Evolutionary conservation across 1,140 invertebrate genomes (phyloP), one percentile per base, ranked within the genome.

Genomic region (Phymastichus coffea): DNA sequence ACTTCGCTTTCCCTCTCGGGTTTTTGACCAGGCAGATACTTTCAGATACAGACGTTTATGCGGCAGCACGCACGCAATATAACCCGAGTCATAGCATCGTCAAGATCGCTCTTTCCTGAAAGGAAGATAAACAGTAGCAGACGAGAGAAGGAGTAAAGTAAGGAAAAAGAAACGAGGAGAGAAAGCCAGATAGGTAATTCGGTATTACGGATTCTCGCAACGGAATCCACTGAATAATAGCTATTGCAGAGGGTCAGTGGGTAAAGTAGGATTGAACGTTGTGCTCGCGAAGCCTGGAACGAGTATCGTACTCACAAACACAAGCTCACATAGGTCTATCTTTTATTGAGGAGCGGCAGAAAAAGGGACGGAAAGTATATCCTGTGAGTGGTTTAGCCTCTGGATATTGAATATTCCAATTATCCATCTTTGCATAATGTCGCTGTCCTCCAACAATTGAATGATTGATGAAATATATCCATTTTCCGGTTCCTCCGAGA

Each of bases 341-440:
- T 49, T 49, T 35, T 49, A 37, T 35, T 49, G 20, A 37, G 41
- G 22, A 14, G n/a, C 10, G 19, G 20, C 9, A 46, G 8, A 7
- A 14, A 4, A 26, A 9, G 44, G 44, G 25, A 26, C n/a, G 23
- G n/a, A n/a, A n/a, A n/a, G n/a, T n/a, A n/a, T n/a, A n/a, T n/a
- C n/a, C n/a, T n/a, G n/a, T 35, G 20, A 52, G 12, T 40, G 33
- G 35, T 48, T 48, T 48, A 48, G 46, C 30, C 17, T n/a, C 10
- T 48, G 46, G 38, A 52, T 52, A 52, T 40, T 52, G 49, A 52
- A 52, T 40, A 40, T 25, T 52, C 35, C 49, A 52, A 52, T 52
- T 52, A 35, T 52, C 49, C 49, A 52, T 52, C 35, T 52, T 26
- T 37, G 35, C 49, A 51, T 51, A 51, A 51, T 51, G 48, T 35